phyloP scores from a whole-genome alignment of 2,797 vertebrate genomes.

The Takifugu ocellatus region DNA sequence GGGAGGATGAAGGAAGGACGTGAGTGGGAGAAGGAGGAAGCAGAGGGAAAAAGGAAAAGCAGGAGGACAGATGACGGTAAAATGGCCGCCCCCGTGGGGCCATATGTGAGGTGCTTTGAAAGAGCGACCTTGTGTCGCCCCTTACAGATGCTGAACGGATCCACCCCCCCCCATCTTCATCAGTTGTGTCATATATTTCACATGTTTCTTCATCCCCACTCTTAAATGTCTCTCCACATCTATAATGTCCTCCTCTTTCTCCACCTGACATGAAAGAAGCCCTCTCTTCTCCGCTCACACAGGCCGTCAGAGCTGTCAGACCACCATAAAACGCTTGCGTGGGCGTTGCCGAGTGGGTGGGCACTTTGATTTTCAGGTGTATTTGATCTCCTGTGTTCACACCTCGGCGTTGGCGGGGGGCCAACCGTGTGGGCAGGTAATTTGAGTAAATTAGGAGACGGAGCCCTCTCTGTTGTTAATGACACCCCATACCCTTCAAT shows the following conservation, averaged over 20 bases:
- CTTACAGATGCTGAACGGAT: constrained; percentile 50
- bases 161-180: constrained; percentile 35
- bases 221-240: constrained; percentile 15
- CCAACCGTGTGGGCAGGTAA: constrained; percentile 69
- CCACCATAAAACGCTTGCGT: constrained; percentile 55
- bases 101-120: constrained; percentile 71
- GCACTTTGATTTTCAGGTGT: constrained; percentile 72
- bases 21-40: constrained; percentile 42
- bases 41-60: constrained; percentile 29
- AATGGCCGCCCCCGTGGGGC: constrained; percentile 50
- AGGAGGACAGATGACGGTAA: constrained; percentile 50
- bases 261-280: constrained; percentile 9
- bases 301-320: constrained; percentile 18
- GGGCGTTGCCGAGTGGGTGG: constrained; percentile 57
- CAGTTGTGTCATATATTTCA: constrained; percentile 7
- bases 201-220: constrained; percentile 12
- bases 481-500: constrained; percentile 58
- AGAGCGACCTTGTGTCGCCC: constrained; percentile 49
- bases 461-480: constrained; percentile 64
- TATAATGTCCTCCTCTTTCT: constrained; percentile 18
- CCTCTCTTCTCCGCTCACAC: constrained; percentile 2
- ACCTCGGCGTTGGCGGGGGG: constrained; percentile 59
- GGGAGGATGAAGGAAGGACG: constrained; percentile 41
- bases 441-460: constrained; percentile 78
- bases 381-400: constrained; percentile 74